Evolutionary conservation across 2,888 invertebrate species (phyloP).

Genomic region (Heliconius charithonia): DNA sequence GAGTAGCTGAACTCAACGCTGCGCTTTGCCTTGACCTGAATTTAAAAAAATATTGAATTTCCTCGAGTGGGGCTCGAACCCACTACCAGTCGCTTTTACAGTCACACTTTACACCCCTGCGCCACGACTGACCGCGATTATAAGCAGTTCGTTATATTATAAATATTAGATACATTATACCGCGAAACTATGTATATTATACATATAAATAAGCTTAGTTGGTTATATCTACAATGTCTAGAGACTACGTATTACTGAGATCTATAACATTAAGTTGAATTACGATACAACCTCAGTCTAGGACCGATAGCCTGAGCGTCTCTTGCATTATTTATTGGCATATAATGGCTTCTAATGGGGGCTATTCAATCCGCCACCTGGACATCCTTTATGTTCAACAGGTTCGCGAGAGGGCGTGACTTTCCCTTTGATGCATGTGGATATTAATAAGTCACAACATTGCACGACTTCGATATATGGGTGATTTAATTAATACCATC

Average conservation of each 20-base stretch:
- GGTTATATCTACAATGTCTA: conserved; percentile 43
- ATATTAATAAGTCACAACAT: conserved; percentile 79
- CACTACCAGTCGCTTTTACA: too few species aligned
- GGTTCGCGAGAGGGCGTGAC: conserved; percentile 58
- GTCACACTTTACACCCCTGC: too few species aligned
- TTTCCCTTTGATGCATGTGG: conserved; percentile 63
- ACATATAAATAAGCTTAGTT: conserved; percentile 20
- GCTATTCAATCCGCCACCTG: conserved; percentile 81
- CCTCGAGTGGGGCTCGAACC: too few species aligned
- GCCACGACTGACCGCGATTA: neutral
- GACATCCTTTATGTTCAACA: conserved; percentile 71
- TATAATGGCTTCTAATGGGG: conserved; percentile 82
- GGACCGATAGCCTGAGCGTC: conserved; percentile 74
- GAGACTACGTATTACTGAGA: conserved; percentile 64
- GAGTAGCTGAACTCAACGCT: too few species aligned
- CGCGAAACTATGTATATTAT: neutral
- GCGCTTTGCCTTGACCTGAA: too few species aligned
- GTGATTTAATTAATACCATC: conserved; percentile 75
- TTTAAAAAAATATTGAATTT: too few species aligned
- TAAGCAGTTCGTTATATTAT: neutral
- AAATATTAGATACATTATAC: neutral
- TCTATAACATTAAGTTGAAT: conserved; percentile 73
- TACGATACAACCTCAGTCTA: conserved; percentile 66
- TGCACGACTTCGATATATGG: conserved; percentile 59
- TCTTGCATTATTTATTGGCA: conserved; percentile 80